phyloP scores from a whole-genome alignment of 2,797 vertebrate genomes.

The Dipus sagitta region DNA sequence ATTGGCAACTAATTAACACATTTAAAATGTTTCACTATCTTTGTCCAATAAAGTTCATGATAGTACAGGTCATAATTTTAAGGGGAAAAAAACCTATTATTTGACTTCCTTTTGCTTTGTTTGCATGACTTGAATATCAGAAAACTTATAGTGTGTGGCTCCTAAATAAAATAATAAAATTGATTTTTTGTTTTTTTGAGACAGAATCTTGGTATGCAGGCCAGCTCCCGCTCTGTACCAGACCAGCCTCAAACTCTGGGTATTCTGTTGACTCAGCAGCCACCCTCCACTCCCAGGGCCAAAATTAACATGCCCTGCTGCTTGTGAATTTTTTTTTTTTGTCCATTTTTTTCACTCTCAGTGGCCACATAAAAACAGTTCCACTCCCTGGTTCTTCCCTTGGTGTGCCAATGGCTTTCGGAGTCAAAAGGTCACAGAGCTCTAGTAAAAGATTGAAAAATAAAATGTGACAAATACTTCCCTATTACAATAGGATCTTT shows the following conservation, averaged over 20 bases:
- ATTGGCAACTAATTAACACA: neutral
- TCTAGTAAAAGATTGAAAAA: constrained; percentile 43
- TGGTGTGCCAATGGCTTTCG: neutral
- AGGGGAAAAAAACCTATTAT: constrained; percentile 6
- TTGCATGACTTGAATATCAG: constrained; percentile 5
- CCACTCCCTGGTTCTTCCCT: neutral
- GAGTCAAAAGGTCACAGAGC: neutral
- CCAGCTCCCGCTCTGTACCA: neutral
- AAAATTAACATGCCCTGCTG: neutral
- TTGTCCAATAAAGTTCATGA: neutral
- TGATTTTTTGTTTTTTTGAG: neutral
- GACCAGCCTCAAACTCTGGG: neutral
- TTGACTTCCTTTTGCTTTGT: constrained; percentile 47
- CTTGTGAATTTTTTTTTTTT: neutral
- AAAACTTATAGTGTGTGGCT: neutral
- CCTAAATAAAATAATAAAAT: neutral
- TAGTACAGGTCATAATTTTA: neutral
- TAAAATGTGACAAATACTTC: constrained; percentile 14
- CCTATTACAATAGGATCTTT: neutral
- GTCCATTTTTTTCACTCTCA: neutral
- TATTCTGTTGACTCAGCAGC: neutral
- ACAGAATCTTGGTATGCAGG: neutral
- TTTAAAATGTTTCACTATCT: neutral
- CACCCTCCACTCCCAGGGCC: neutral
- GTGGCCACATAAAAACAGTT: neutral